Base-by-base conservation (phyloP, 1,140 invertebrate species). In the Alviniconcha marisindica region DNA sequence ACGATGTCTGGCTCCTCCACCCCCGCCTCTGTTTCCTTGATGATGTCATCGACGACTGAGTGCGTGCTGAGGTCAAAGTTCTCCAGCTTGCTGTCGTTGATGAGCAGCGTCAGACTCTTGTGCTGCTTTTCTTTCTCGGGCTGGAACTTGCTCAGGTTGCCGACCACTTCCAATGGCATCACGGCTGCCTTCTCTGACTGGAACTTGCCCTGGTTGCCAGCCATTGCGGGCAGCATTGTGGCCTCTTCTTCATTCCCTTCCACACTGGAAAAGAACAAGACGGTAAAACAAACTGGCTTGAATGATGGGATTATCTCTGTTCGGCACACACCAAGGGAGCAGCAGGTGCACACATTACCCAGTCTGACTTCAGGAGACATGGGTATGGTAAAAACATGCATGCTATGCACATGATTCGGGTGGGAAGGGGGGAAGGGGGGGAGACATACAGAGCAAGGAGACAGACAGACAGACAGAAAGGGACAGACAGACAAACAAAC, bases 1-100 rank as follows among this genome's bases (percentile, higher is more conserved):
- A 99, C 97, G 87, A 99, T 96, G 94, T 99, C 97, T 38, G 97
- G 97, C 92, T 98, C 97, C 92, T 91, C 83, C 42, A 74, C 79
- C 66, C 38, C 84, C 24, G 86, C 82, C 77, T 88, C 85, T 54
- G 83, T 89, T 33, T 90, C 89, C 42, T 89, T 83, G 51, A 90
- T 83, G 63, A 90, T 84, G 73, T 87, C 84, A 76, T 90, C 89
- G 15, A 89, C 88, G 56, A 90, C 80, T 33, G 79, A 71, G 44
- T 88, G 84, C 2, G 86, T 81, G 31, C 60, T 42, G 51, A 84
- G 69, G 28, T 85, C 82, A 51, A 33, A 51, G 38, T 80, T 80
- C 42, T 54, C 79, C 74, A 82, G 42, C 40, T 87, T 84, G 40
- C 83, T 82, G 36, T 83, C 86, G 73, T 77, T 85, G 77, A 85